These are phyloP conservation scores for Lepidocyrtinus sp. DNA, from an alignment of 2,888 invertebrate genomes.

Conservation along the genomic window DNA sequence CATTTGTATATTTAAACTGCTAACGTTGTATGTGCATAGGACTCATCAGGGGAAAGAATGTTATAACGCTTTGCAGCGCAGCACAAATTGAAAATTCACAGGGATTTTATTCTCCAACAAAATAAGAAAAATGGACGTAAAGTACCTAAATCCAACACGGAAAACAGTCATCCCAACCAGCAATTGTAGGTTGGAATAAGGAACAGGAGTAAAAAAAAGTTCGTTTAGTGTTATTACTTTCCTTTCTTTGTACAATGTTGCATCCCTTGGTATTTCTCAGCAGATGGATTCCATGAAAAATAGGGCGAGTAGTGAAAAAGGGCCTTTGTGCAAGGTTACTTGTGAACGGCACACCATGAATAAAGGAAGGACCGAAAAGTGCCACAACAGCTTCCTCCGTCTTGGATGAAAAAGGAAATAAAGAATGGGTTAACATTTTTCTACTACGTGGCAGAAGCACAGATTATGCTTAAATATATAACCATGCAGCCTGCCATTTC, in stretches of 20 bases:
- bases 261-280: constrained; percentile 21
- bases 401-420: constrained; percentile 18
- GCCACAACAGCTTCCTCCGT: constrained; percentile 24
- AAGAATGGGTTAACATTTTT: constrained; percentile 17
- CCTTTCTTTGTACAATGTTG: constrained; percentile 20
- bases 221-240: constrained; percentile 17
- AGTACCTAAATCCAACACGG: background rate
- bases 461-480: constrained; percentile 11
- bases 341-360: constrained; percentile 16
- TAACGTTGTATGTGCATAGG: background rate
- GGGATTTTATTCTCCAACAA: constrained; percentile 2
- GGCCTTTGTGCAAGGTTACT: constrained; percentile 16
- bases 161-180: constrained; percentile 18
- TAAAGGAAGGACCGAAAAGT: constrained; percentile 18
- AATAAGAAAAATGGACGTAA: constrained; percentile 12
- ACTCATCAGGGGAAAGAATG: background rate
- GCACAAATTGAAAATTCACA: constrained; percentile 18
- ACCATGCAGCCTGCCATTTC: constrained; percentile 29
- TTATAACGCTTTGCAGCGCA: constrained; percentile 10
- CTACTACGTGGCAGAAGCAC: constrained; percentile 3
- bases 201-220: background rate
- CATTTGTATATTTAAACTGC: background rate
- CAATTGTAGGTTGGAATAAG: constrained; percentile 13
- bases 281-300: constrained; percentile 18
- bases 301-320: constrained; percentile 3